Base-by-base conservation (phyloP, 2,888 invertebrate genomes). In the Eilema caniola region DNA sequence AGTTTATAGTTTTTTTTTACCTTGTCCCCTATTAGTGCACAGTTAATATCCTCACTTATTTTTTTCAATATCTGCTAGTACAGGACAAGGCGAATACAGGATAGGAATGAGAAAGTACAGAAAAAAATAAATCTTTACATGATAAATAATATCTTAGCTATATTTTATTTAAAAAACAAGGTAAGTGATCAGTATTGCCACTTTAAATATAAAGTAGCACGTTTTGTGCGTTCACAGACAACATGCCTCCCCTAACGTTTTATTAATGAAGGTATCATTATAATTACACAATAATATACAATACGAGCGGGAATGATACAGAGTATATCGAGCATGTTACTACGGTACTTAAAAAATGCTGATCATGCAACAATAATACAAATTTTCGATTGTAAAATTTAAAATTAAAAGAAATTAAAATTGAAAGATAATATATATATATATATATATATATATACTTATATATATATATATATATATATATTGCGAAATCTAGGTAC, bases 221-320 rank as follows among this genome's bases (percentile, higher is more conserved):
- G 70, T 66, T 73, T 73, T 76, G 70, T 78, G 79, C 73, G 75
- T 77, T 71, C 72, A 72, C 76, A 81, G 77, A 73, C 76, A 77
- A 79, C 84, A 83, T 76, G 76, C 81, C 77, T 85, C 82, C 84
- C 86, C 86, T 86, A 85, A 81, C 81, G 87, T 88, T 87, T 83
- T 62, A 73, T 72, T 70, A 83, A 84, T 87, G 88, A 89, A 89
- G 90, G 90, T 91, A 90, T 90, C 89, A 90, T 89, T 92, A 91
- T 90, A 91, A 89, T 89, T 89, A 89, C 86, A 90, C 85, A 89
- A 82, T 85, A 86, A 82, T 89, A 86, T 88, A 88, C 88, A 86
- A 78, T 84, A 88, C 83, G 87, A 91, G 92, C 92, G 93, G 92
- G 92, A 92, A 91, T 91, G 91, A 91, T 90, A 90, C 84, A 90